A percentile compares a stretch with the other conserved stretches of the same genome.
Evolutionary conservation across 2,888 invertebrate genomes (phyloP).

Genomic region (Mystacides longicornis): DNA sequence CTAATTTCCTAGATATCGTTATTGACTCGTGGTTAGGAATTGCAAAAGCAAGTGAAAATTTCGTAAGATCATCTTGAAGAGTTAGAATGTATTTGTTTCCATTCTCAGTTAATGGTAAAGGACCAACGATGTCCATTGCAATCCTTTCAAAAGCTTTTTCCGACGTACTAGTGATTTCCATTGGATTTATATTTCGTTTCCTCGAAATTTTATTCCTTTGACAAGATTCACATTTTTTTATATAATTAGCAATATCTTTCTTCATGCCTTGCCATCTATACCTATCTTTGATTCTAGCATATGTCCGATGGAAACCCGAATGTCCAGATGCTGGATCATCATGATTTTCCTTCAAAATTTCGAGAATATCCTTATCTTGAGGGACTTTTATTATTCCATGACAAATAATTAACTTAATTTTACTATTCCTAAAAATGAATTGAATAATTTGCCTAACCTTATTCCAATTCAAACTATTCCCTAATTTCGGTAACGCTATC

Average conservation of each 20-base stretch:
- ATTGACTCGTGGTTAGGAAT: conserved; percentile 30
- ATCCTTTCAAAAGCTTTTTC: conserved; percentile 25
- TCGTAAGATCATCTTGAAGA: conserved; percentile 29
- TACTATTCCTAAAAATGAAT: background rate
- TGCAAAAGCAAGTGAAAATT: conserved; percentile 30
- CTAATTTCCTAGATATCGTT: conserved; percentile 28
- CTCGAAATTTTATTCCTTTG: conserved; percentile 7
- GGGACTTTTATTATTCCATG: background rate
- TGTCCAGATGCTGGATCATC: conserved; percentile 7
- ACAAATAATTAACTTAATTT: background rate
- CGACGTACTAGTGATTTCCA: conserved; percentile 25
- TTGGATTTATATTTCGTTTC: conserved; percentile 15
- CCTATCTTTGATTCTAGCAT: conserved; percentile 14
- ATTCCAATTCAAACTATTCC: background rate
- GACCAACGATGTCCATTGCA: conserved; percentile 27
- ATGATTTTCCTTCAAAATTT: conserved; percentile 2
- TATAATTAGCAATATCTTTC: conserved; percentile 11
- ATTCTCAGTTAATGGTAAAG: conserved; percentile 21
- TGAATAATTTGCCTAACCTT: background rate
- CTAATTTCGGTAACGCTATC: conserved; percentile 13
- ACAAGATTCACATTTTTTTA: conserved; percentile 5
- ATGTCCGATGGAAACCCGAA: conserved; percentile 23
- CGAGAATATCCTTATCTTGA: background rate
- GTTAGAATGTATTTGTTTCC: conserved; percentile 12
- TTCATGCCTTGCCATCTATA: conserved; percentile 6